phyloP scores from a whole-genome alignment of 2,113 vertebrate species.

The Scalopus aquaticus region DNA sequence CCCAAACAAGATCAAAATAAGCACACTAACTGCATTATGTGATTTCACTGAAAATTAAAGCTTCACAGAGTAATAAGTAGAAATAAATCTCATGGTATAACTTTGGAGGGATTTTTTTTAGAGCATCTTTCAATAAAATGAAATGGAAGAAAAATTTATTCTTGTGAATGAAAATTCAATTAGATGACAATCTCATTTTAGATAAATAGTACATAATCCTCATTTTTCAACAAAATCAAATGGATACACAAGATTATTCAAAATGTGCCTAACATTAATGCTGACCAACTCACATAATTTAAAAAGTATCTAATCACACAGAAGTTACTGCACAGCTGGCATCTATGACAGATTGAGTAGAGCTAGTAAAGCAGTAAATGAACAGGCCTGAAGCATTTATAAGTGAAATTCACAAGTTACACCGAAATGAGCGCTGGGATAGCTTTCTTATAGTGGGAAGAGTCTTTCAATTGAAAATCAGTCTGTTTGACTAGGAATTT shows the following conservation, averaged over 20 bases:
- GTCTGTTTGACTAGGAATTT: neutral
- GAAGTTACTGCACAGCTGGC: neutral
- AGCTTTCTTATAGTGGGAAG: slow-evolving; percentile 42
- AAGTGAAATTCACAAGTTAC: slow-evolving; percentile 31
- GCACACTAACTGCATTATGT: neutral
- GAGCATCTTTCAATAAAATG: neutral
- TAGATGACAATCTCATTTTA: neutral
- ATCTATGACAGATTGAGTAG: neutral
- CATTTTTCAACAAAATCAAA: neutral
- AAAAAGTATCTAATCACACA: neutral
- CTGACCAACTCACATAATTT: neutral
- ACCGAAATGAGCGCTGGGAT: slow-evolving; percentile 57
- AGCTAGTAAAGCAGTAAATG: slow-evolving; percentile 26
- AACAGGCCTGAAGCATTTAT: slow-evolving; percentile 10
- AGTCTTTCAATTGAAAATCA: slow-evolving; percentile 12
- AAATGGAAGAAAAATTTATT: neutral
- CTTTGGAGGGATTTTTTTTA: neutral
- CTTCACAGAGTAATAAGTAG: neutral
- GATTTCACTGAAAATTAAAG: neutral
- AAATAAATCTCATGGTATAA: neutral
- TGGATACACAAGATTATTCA: neutral
- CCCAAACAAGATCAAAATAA: slow-evolving; percentile 19
- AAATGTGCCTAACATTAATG: neutral
- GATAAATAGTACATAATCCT: neutral
- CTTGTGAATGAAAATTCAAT: neutral